Base-by-base conservation (phyloP, 2,888 invertebrate genomes). In the Stegophylla sp. region DNA sequence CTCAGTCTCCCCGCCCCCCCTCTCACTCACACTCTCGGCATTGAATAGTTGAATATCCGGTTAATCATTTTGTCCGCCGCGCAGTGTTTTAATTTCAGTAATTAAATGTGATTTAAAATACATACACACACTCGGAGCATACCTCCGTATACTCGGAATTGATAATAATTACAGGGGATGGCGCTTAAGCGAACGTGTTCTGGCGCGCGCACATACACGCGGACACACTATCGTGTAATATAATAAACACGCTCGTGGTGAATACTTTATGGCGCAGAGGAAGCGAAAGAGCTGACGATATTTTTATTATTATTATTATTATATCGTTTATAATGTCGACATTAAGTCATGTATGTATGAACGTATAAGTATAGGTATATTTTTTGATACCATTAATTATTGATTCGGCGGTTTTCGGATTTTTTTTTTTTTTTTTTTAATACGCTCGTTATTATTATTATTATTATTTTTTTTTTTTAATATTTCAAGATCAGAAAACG, bases 81-180 rank as follows among this genome's bases (percentile, higher is more conserved):
- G 61, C 61, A n/a, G n/a, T n/a, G 51, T 79, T 79, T 79, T 79
- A 79, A 79, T 79, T 79, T 79, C 79, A 79, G 79, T 71, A 79
- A 79, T 79, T 79, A 79, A 79, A 79, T 71, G 79, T 79, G 79
- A 79, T 79, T 79, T 71, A 69, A 79, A 79, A 79, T 51, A 48
- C n/a, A n/a, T n/a, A n/a, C n/a, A n/a, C n/a, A n/a, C 51, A 34
- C 69, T 79, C 10, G 28, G 71, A 79, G 71, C 23, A 12, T n/a
- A n/a, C n/a, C n/a, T n/a, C n/a, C n/a, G 41, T 71, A 79, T 79
- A 79, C 61, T 79, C 79, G 71, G 69, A 59, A 79, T 79, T 51
- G 79, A 69, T 79, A 71, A 79, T 79, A 79, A 79, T 79, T 79
- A 79, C 79, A 79, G 79, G 79, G n/a, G 79, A 23, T 79, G 69